Evolutionary conservation across 2,888 invertebrate species (phyloP), one percentile per base, ranked within the genome.

Genomic region (Sabatieria punctata): DNA sequence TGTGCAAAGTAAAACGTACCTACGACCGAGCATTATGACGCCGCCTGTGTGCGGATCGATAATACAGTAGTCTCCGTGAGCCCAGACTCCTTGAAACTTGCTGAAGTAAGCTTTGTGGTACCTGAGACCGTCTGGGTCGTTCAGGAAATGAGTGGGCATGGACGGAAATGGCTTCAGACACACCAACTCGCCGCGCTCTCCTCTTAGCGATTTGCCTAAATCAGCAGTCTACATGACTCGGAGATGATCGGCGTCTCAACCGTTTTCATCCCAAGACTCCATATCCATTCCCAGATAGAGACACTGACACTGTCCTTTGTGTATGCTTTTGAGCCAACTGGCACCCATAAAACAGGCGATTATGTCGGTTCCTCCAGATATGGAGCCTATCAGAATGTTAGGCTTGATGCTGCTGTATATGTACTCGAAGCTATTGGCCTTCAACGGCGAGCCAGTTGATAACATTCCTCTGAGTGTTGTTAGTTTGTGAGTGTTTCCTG

Each of bases 291-390:
- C 75, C 40, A 75, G 65, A 48, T 68, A 61, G 36, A 66, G 60
- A 25, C 68, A 64, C 60, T 75, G 74, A 41, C 75, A 71, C 59
- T 75, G 73, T n/a, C 75, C 75, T 30, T 65, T 58, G 54, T 69
- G 63, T 11, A 75, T 74, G 2, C 74, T 73, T 13, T 72, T 56
- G 19, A 64, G 68, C 51, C 69, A 65, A 54, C 70, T 71, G 48
- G 68, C 68, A 19, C 74, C 74, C 62, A 72, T 70, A 59, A 75
- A 75, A 57, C 73, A 74, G 6, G 72, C 72, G 49, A 74, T 71
- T 41, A 75, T 74, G 56, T 75, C 75, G 4, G 74, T 75, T 2
- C 75, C 75, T 47, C 74, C 74, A 66, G 58, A 50, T 57, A 60
- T 55, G 15, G 56, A 55, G 22, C 52, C 72, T 2, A 73, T 62